These are phyloP conservation scores for Boulengeromyrus knoepffleri DNA, from an alignment of 2,113 vertebrate species.

Conservation along the genomic window DNA sequence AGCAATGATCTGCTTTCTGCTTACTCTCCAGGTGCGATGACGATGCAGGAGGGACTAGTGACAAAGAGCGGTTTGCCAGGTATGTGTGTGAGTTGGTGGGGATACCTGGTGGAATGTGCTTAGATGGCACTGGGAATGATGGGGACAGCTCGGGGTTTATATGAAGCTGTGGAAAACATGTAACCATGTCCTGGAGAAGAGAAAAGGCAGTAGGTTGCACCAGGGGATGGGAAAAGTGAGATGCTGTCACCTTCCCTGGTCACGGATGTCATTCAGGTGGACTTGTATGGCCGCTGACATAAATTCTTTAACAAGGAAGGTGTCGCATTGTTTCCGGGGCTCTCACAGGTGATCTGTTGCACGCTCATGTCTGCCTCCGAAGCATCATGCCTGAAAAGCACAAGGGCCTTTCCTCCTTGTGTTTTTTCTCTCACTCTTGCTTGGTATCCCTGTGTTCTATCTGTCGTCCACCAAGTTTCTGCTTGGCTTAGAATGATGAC, in stretches of 20 bases:
- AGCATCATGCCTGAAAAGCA: neutral
- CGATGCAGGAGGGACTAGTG: conserved; percentile 71
- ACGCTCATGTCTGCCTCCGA: neutral
- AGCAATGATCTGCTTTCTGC: neutral
- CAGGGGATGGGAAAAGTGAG: neutral
- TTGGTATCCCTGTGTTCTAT: neutral
- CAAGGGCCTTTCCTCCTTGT: neutral
- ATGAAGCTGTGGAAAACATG: neutral
- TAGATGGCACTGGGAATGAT: neutral
- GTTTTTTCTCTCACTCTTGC: neutral
- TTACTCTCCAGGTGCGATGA: conserved; percentile 76
- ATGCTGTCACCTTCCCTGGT: neutral
- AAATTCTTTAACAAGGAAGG: neutral
- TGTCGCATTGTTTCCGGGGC: neutral
- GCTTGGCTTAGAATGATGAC: neutral
- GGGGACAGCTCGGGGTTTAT: neutral
- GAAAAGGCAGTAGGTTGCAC: neutral
- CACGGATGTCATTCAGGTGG: neutral
- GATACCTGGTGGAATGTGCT: neutral
- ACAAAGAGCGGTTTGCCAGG: conserved; percentile 96
- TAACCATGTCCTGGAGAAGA: neutral
- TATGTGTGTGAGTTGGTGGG: conserved; percentile 45
- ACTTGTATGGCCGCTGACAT: neutral
- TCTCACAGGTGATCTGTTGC: neutral
- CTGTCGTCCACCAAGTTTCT: neutral